These are phyloP conservation scores for Zoanthus solanderi DNA, from an alignment of 92 coral and sea anemone species.

Conservation along the genomic window DNA sequence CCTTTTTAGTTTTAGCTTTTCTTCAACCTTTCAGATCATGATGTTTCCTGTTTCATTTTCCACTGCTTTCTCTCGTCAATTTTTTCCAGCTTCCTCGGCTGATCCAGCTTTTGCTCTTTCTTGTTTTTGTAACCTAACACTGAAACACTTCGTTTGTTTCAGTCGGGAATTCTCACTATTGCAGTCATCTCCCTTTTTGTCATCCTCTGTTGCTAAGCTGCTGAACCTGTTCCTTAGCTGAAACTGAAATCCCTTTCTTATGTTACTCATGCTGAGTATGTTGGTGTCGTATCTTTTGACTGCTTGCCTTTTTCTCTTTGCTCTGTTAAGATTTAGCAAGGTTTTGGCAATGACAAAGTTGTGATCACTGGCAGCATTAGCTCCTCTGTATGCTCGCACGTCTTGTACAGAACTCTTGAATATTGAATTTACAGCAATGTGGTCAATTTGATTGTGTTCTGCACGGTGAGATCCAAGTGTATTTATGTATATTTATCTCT, in stretches of 20 bases:
- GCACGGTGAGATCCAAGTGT: slow-evolving; percentile 43
- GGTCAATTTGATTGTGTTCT: slow-evolving; percentile 37
- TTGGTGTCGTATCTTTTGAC: background rate
- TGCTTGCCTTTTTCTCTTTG: background rate
- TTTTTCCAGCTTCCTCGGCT: too few relatives aligned
- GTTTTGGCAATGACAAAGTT: slow-evolving; percentile 3
- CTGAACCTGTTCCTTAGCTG: background rate
- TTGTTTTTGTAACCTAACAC: too few relatives aligned
- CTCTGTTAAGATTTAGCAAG: background rate
- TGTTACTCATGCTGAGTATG: background rate
- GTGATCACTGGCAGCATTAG: slow-evolving; percentile 15
- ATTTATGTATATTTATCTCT: slow-evolving; percentile 30
- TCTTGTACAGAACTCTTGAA: slow-evolving; percentile 24
- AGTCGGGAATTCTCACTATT: background rate
- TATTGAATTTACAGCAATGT: slow-evolving; percentile 12
- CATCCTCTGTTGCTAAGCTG: background rate
- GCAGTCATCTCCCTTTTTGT: background rate
- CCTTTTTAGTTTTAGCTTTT: too few relatives aligned
- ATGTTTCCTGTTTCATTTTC: too few relatives aligned
- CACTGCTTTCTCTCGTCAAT: too few relatives aligned
- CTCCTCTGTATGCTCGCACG: slow-evolving; percentile 19
- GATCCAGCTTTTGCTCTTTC: too few relatives aligned
- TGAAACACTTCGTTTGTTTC: too few relatives aligned
- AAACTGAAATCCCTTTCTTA: background rate
- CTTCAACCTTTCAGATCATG: too few relatives aligned